phyloP scores from a whole-genome alignment of 2,888 invertebrate species.

The Mesorhabditis sp. region DNA sequence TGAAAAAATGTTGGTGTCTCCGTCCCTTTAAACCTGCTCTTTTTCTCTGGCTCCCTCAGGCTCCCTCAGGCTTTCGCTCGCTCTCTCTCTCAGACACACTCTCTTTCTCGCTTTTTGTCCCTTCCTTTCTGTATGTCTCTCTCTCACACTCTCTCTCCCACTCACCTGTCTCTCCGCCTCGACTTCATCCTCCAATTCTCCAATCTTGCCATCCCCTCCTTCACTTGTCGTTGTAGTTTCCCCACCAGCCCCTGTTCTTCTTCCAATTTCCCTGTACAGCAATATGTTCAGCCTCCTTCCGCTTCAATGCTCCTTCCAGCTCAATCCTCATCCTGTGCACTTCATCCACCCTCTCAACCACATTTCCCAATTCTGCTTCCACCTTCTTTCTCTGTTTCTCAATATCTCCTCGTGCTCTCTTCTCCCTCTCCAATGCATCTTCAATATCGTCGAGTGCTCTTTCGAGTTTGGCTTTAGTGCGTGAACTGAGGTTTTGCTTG shows the following conservation, averaged over 20 bases:
- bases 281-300: constrained; percentile 95
- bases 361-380: constrained; percentile 90
- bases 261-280: constrained; percentile 89
- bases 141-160: too few species aligned
- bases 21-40: constrained; percentile 17
- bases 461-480: constrained; percentile 57
- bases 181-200: constrained; percentile 97
- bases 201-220: constrained; percentile 65
- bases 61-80: too few species aligned
- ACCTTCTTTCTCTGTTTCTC: constrained; percentile 80
- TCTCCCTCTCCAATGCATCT: constrained; percentile 96
- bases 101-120: too few species aligned
- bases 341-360: constrained; percentile 65
- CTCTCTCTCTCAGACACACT: too few species aligned
- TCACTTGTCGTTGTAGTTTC: constrained; percentile 59
- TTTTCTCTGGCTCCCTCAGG: too few species aligned
- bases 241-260: constrained; percentile 96
- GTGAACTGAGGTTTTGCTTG: constrained; percentile 58
- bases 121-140: too few species aligned
- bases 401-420: constrained; percentile 94
- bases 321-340: constrained; percentile 63
- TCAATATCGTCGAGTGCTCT: constrained; percentile 68
- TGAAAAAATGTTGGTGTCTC: constrained; percentile 61
- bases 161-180: constrained; percentile 74
- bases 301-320: constrained; percentile 90